A percentile compares a stretch with the other conserved stretches of the same genome.
These are phyloP conservation scores for Drosophila mimetica DNA, from an alignment of 2,888 invertebrate species.

Conservation along the genomic window DNA sequence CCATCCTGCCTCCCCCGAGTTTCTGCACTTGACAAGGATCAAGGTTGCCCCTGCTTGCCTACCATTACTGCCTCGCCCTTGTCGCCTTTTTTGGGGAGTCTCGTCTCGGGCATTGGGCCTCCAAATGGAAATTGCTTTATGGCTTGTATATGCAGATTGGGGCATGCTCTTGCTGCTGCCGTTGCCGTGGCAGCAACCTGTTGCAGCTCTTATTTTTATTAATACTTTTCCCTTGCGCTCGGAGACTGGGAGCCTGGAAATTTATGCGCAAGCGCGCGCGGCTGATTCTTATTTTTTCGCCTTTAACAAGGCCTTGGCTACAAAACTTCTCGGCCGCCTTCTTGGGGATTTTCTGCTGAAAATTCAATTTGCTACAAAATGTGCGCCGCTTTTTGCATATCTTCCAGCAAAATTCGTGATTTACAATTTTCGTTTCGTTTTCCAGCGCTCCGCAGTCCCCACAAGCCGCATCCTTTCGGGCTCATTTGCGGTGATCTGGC, in stretches of 20 bases:
- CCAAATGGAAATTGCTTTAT: constrained; percentile 82
- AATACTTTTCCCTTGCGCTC: constrained; percentile 8
- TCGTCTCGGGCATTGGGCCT: constrained; percentile 38
- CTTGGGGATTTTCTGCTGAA: constrained; percentile 70
- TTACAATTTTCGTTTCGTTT: constrained; percentile 77
- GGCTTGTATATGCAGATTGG: constrained; percentile 82
- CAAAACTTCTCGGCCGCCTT: constrained; percentile 23
- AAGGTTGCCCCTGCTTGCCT: constrained; percentile 65
- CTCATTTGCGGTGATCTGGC: constrained; percentile 42
- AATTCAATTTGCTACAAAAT: constrained; percentile 80
- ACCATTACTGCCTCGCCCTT: constrained; percentile 45
- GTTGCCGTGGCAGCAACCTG: constrained; percentile 60
- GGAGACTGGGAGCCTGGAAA: constrained; percentile 54
- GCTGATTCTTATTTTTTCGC: constrained; percentile 80
- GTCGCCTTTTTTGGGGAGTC: constrained; percentile 55
- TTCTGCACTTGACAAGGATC: constrained; percentile 82
- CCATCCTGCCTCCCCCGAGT: constrained; percentile 16
- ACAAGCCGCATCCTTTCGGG: constrained; percentile 54
- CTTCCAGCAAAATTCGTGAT: constrained; percentile 79
- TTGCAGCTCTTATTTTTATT: constrained; percentile 62
- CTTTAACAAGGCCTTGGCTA: constrained; percentile 72
- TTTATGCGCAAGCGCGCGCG: constrained; percentile 78
- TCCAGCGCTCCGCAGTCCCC: constrained; percentile 39
- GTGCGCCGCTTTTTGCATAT: constrained; percentile 79
- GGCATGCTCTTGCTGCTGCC: constrained; percentile 40